Evolutionary conservation across 2,888 invertebrate genomes (phyloP).

Genomic region (Tiliacea citrago): DNA sequence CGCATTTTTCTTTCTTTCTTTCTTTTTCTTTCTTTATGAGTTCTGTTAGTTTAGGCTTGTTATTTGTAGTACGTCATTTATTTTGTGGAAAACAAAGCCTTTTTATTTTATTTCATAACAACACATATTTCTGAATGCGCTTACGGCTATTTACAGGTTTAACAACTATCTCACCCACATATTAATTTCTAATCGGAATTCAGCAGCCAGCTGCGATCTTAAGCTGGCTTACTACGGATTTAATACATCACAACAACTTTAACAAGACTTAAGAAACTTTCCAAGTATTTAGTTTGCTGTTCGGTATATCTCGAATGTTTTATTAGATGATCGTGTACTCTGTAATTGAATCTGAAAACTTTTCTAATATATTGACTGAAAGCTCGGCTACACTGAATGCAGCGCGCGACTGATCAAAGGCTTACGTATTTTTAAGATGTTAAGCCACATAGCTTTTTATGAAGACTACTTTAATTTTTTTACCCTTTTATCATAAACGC

Average conservation of each 20-base stretch:
- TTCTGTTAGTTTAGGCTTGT: too few species aligned
- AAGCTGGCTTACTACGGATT: constrained; percentile 51
- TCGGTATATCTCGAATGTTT: constrained; percentile 55
- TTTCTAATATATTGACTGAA: constrained; percentile 47
- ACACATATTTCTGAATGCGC: not conserved
- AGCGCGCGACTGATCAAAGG: constrained; percentile 8
- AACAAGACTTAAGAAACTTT: constrained; percentile 56
- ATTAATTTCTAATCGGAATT: constrained; percentile 61
- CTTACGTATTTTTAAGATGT: not conserved
- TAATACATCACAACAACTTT: constrained; percentile 60
- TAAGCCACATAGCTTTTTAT: not conserved
- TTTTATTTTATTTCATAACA: not conserved
- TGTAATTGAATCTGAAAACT: constrained; percentile 54
- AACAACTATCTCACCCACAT: constrained; percentile 39
- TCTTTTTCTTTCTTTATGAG: too few species aligned
- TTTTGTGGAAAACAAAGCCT: not conserved
- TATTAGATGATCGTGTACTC: constrained; percentile 49
- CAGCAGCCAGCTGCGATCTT: constrained; percentile 39
- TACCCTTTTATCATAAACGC: too few species aligned
- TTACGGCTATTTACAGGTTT: constrained; percentile 9
- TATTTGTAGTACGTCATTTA: too few species aligned
- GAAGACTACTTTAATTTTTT: not conserved
- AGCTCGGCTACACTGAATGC: constrained; percentile 21
- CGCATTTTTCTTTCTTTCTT: too few species aligned
- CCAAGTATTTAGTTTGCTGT: constrained; percentile 58